These are phyloP conservation scores for Rostratula benghalensis DNA, from an alignment of 2,113 vertebrate species.

Conservation along the genomic window DNA sequence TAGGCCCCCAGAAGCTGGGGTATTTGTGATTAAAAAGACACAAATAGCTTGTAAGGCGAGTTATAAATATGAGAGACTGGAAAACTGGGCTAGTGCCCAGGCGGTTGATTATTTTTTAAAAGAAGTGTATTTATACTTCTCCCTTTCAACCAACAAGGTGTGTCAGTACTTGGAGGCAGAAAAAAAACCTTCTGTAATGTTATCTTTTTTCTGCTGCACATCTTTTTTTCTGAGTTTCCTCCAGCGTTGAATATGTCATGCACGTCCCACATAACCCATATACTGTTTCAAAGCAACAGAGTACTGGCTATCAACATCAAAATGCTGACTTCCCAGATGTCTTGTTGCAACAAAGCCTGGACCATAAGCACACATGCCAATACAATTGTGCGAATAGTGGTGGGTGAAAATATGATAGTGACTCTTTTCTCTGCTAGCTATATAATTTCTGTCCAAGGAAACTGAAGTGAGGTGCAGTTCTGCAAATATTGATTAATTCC, in stretches of 20 bases:
- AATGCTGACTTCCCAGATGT: background rate
- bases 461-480: background rate
- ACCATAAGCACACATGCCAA: background rate
- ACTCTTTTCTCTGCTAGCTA: background rate
- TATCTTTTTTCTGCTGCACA: background rate
- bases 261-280: background rate
- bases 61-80: constrained; percentile 4
- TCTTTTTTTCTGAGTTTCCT: background rate
- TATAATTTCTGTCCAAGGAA: background rate
- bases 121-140: constrained; percentile 4
- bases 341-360: background rate
- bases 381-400: background rate
- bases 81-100: constrained; percentile 35
- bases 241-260: background rate
- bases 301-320: background rate
- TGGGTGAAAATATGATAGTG: background rate
- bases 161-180: background rate
- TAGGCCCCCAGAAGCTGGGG: background rate
- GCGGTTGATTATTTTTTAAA: background rate
- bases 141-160: background rate
- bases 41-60: background rate
- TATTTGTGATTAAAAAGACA: background rate
- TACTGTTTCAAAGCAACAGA: background rate
- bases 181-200: background rate
- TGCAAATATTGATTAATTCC: background rate